Conservation (phyloP, 2,888 invertebrate species). For the Allacma fusca region DNA sequence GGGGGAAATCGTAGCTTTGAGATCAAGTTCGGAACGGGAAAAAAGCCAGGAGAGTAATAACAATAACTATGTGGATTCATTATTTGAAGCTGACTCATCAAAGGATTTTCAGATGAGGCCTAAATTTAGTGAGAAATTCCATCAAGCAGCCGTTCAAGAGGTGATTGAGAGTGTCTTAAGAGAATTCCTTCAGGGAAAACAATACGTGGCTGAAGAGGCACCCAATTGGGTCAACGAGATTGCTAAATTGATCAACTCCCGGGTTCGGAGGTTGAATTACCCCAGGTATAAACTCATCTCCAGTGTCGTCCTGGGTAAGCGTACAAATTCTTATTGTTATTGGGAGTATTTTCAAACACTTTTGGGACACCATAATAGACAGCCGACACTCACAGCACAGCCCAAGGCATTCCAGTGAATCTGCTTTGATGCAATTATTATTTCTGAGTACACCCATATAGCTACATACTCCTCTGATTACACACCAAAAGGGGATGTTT, state of each 20-base stretch:
- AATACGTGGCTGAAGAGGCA: conserved; percentile 53
- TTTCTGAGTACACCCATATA: no score
- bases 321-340: no score
- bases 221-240: conserved; percentile 53
- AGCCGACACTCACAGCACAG: no score
- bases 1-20: conserved; percentile 28
- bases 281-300: conserved; percentile 58
- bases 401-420: no score
- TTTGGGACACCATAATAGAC: no score
- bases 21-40: conserved; percentile 53
- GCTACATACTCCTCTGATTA: no score
- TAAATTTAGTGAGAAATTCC: conserved; percentile 55
- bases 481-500: no score
- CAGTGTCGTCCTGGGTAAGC: conserved; percentile 50
- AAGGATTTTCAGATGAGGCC: conserved; percentile 58
- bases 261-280: conserved; percentile 54
- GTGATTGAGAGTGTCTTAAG: conserved; percentile 51
- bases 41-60: conserved; percentile 53
- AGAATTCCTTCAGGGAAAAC: conserved; percentile 52
- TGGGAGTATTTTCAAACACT: no score
- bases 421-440: no score
- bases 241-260: conserved; percentile 48
- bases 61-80: conserved; percentile 23
- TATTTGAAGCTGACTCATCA: conserved; percentile 46
- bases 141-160: conserved; percentile 49